Evolutionary conservation across 2,113 vertebrate species (phyloP).

Genomic region (Perca schrenkii): DNA sequence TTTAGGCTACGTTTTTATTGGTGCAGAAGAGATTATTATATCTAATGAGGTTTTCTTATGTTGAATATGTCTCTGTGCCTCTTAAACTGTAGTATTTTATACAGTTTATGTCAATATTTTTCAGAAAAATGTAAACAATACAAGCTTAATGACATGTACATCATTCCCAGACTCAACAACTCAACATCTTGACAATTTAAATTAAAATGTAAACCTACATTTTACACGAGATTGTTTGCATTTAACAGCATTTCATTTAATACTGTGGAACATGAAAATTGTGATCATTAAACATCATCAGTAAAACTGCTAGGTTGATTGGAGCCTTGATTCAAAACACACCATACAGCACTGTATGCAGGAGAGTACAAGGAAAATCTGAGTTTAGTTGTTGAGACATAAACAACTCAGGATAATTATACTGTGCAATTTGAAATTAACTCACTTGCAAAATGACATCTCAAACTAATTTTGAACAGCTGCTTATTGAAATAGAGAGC

Average conservation of each 20-base stretch:
- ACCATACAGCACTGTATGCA: constrained; percentile 41
- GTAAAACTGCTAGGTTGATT: constrained; percentile 46
- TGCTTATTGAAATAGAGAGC: constrained; percentile 73
- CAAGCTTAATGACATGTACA: not conserved
- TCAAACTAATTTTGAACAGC: constrained; percentile 82
- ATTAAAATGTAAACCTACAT: constrained; percentile 1
- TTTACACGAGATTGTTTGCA: constrained; percentile 20
- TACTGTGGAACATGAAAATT: constrained; percentile 27
- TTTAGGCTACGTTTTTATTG: constrained; percentile 44
- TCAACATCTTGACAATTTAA: not conserved
- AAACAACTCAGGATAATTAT: constrained; percentile 83
- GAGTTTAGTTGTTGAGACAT: constrained; percentile 73
- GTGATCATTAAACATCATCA: constrained; percentile 34
- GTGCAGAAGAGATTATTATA: constrained; percentile 25
- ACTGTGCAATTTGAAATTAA: constrained; percentile 85
- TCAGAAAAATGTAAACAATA: not conserved
- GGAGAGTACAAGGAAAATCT: constrained; percentile 62
- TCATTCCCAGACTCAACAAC: not conserved
- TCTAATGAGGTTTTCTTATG: constrained; percentile 5
- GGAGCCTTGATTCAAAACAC: constrained; percentile 70
- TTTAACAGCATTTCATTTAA: constrained; percentile 28
- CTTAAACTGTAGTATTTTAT: not conserved
- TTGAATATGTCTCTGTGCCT: not conserved
- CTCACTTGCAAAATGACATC: constrained; percentile 83
- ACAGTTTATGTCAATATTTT: not conserved